Conservation (phyloP, 2,113 vertebrate species). For the Mirounga angustirostris region DNA sequence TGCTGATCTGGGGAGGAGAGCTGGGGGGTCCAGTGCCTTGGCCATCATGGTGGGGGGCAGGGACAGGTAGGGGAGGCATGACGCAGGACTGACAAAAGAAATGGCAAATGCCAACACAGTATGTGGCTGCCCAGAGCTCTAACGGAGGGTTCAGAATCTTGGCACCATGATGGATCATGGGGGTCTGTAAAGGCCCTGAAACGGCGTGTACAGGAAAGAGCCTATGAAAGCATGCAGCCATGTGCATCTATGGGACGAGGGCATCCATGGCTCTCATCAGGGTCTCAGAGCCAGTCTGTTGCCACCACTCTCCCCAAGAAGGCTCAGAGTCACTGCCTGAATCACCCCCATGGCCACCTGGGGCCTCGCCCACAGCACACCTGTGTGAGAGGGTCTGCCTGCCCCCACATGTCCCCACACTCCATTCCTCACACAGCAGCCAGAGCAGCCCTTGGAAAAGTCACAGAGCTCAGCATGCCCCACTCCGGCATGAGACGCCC, state of each 20-base stretch:
- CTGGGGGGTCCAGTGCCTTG: neutral
- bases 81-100: neutral
- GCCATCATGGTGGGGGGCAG: accelerated
- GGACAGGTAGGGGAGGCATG: neutral
- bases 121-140: neutral
- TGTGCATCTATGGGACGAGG: neutral
- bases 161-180: neutral
- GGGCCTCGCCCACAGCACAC: neutral
- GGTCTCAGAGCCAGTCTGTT: neutral
- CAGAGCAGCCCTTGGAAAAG: neutral
- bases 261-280: accelerated
- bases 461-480: too few species aligned
- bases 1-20: neutral
- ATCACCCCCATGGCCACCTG: neutral
- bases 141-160: neutral
- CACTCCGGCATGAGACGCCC: accelerated
- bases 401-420: neutral
- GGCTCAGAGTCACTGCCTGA: neutral
- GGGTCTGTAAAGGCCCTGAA: too few species aligned
- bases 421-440: neutral
- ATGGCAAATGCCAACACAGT: neutral
- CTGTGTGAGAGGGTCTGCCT: neutral
- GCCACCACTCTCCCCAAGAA: neutral
- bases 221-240: accelerated
- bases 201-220: neutral